Percentiles rank a stretch among this genome's conserved stretches.
Conservation (phyloP, 64 coral and sea anemone genomes). For the Pachyseris speciosa region DNA sequence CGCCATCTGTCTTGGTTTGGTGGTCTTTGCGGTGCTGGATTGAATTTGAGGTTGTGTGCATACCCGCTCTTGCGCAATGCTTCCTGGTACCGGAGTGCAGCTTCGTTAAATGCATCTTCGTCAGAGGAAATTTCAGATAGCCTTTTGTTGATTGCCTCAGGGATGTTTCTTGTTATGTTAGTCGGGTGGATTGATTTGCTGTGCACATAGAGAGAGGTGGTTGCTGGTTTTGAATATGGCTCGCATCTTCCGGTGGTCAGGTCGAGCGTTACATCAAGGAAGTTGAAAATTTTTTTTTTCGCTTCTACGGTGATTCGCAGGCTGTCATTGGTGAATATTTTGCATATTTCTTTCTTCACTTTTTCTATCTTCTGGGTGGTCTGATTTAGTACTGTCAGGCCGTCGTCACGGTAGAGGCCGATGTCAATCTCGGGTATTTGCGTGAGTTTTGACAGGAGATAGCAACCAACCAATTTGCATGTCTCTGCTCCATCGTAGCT, state of each 20-base stretch:
- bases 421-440: not conserved
- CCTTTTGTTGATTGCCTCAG: not conserved
- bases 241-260: not conserved
- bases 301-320: not conserved
- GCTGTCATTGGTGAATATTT: not conserved
- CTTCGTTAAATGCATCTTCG: not conserved
- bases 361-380: too few species aligned
- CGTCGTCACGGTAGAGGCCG: not conserved
- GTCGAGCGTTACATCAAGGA: conserved; percentile 24
- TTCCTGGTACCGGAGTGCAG: not conserved
- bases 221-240: conserved; percentile 5
- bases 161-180: conserved; percentile 14
- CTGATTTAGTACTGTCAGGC: not conserved
- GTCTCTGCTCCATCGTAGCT: not conserved
- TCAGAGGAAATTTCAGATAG: conserved; percentile 2
- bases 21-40: not conserved
- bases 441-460: not conserved
- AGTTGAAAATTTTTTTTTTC: conserved; percentile 8
- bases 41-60: not conserved
- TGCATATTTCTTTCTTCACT: not conserved
- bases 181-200: conserved; percentile 30
- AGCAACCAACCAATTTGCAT: not conserved
- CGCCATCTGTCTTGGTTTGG: not conserved
- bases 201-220: not conserved
- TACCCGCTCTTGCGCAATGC: not conserved